Evolutionary conservation across 1,140 invertebrate species (phyloP), one percentile per base, ranked within the genome.

Genomic region (Calephelis nemesis): DNA sequence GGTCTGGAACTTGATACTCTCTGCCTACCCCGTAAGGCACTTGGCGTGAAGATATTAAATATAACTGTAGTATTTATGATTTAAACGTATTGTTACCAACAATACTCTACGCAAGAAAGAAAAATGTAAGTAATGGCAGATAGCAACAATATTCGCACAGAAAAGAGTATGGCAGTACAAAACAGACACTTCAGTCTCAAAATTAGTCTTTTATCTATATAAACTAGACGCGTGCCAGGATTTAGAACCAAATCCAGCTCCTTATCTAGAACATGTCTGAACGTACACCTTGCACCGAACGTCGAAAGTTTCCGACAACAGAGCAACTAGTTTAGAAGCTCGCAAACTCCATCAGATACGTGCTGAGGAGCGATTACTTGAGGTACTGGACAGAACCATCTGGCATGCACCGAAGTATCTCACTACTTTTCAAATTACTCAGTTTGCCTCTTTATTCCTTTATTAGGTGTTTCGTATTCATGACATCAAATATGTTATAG

Each of bases 281-380:
- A 85, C 83, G 86, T 90, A 83, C 84, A 88, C 81, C 85, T 87
- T 82, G 85, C 84, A 81, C 74, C 75, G 79, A 78, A 74, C 77
- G 79, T 81, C 78, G 73, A 78, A 90, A 90, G 78, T 87, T 89
- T 87, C 76, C 82, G 76, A 85, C 83, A 84, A 87, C 84, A 88
- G 78, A 71, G 75, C 79, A 90, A 88, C 86, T 90, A 88, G 88
- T 90, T 90, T 87, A 79, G 84, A 85, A 90, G 84, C 85, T 88
- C 78, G 75, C 80, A 85, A 89, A 90, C 86, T 90, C 83, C 76
- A 88, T 90, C 86, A 90, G 85, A 84, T 86, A 90, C 86, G 86
- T 88, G 88, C 82, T 9, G 83, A 77, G 78, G 77, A 84, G 79
- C 84, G 87, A 88, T 90, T 90, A 90, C 81, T 79, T 83, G 71